phyloP scores from a whole-genome alignment of 1,140 invertebrate species.

The Drosophila insularis region DNA sequence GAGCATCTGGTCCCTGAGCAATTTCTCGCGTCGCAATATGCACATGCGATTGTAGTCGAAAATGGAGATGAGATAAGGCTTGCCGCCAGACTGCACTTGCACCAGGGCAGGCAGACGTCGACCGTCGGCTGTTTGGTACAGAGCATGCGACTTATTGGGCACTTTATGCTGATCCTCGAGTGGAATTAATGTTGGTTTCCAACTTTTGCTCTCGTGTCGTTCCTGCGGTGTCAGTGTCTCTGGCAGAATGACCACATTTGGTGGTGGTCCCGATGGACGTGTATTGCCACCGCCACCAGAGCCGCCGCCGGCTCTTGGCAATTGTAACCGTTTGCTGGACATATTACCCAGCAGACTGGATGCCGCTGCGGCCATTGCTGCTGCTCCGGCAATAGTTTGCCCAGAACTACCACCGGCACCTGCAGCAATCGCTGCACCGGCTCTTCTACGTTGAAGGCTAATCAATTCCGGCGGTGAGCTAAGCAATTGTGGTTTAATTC shows the following conservation, averaged over 20 bases:
- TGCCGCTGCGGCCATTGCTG: neutral
- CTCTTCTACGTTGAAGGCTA: slow-evolving; percentile 62
- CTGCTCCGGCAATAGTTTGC: neutral
- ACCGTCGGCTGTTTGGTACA: slow-evolving; percentile 84
- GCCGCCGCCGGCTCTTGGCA: slow-evolving; percentile 23
- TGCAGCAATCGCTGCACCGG: slow-evolving; percentile 24
- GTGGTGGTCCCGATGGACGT: slow-evolving; percentile 29
- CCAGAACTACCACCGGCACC: neutral
- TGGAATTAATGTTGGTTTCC: slow-evolving; percentile 87
- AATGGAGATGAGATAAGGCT: slow-evolving; percentile 87
- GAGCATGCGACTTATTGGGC: slow-evolving; percentile 82
- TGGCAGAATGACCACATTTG: slow-evolving; percentile 76
- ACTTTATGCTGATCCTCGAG: slow-evolving; percentile 83
- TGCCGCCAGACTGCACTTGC: slow-evolving; percentile 86
- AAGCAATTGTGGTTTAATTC: slow-evolving; percentile 44
- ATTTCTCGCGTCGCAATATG: slow-evolving; percentile 85
- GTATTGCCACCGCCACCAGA: slow-evolving; percentile 73
- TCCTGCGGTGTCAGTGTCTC: slow-evolving; percentile 73
- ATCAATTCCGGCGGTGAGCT: slow-evolving; percentile 77
- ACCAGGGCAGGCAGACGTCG: slow-evolving; percentile 84
- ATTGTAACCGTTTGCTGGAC: slow-evolving; percentile 40
- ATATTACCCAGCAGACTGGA: slow-evolving; percentile 33
- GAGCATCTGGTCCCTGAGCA: slow-evolving; percentile 84
- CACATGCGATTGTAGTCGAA: slow-evolving; percentile 89
- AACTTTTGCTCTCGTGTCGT: slow-evolving; percentile 84